Percentiles rank a stretch among this genome's conserved stretches.
These are phyloP conservation scores for Oreonectes daqikongensis DNA, from an alignment of 2,797 vertebrate species.

Conservation along the genomic window DNA sequence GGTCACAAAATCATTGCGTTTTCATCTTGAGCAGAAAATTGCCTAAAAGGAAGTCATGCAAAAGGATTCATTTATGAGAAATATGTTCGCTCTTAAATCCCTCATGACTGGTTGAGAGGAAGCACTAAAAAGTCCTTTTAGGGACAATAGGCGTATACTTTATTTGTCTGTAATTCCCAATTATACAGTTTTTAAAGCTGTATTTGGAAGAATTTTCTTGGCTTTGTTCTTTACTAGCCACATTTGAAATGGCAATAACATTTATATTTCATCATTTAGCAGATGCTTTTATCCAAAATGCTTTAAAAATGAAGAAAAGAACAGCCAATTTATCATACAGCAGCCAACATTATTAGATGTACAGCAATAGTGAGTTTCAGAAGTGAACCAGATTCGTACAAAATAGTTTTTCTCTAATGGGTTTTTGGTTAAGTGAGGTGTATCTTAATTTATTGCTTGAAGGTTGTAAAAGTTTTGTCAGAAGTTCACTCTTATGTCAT, in stretches of 20 bases:
- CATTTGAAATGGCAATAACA: background rate
- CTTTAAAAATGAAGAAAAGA: background rate
- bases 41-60: conserved; percentile 27
- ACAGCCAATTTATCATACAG: background rate
- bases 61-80: conserved; percentile 24
- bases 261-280: background rate
- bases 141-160: background rate
- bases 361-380: background rate
- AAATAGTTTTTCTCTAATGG: background rate
- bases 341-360: background rate
- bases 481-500: too few species aligned
- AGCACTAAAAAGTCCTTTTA: conserved; percentile 25
- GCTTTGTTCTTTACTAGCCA: background rate
- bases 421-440: background rate
- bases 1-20: conserved; percentile 18
- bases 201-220: background rate
- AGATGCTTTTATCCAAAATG: background rate
- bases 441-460: background rate
- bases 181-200: conserved; percentile 5
- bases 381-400: background rate
- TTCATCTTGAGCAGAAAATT: conserved; percentile 38
- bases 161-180: conserved; percentile 17
- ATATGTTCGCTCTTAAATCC: conserved; percentile 8
- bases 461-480: background rate
- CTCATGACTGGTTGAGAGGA: conserved; percentile 5